Conservation (phyloP, 1,140 invertebrate species). For the Heliothis virescens region DNA sequence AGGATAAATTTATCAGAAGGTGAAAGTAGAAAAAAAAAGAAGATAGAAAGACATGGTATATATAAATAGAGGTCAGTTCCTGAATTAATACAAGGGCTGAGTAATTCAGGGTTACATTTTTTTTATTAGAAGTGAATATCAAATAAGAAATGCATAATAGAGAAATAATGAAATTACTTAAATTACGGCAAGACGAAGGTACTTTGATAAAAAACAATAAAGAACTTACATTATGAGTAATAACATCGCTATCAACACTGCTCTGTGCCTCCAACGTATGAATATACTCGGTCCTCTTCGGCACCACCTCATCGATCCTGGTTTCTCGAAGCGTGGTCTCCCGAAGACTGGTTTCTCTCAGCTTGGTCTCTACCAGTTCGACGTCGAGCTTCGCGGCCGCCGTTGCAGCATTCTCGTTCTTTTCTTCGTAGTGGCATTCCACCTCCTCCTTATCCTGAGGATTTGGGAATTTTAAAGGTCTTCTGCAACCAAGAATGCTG, state of each 20-base stretch:
- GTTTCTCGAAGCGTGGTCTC: constrained; percentile 76
- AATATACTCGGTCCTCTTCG: constrained; percentile 77
- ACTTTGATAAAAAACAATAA: not conserved
- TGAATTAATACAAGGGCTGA: too few relatives aligned
- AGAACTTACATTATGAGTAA: constrained; percentile 82
- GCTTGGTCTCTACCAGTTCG: constrained; percentile 74
- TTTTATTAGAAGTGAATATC: too few relatives aligned
- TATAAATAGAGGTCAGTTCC: too few relatives aligned
- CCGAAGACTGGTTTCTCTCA: constrained; percentile 69
- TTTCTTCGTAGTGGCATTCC: constrained; percentile 83
- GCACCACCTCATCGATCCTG: constrained; percentile 79
- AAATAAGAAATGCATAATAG: too few relatives aligned
- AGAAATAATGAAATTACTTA: too few relatives aligned
- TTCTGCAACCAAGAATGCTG: not conserved
- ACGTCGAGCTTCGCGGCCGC: constrained; percentile 69
- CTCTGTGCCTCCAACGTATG: constrained; percentile 83
- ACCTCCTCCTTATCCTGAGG: constrained; percentile 81
- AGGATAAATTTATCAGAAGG: too few relatives aligned
- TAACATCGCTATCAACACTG: constrained; percentile 84
- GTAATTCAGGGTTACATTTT: too few relatives aligned
- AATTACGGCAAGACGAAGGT: not conserved
- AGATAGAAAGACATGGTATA: too few relatives aligned
- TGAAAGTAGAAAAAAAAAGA: too few relatives aligned
- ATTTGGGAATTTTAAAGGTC: not conserved
- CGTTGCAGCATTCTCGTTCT: constrained; percentile 75